Percentiles rank a stretch among this genome's conserved stretches.
These are phyloP conservation scores for Palythoa heliodiscus DNA, from an alignment of 92 coral and sea anemone genomes.

Conservation along the genomic window DNA sequence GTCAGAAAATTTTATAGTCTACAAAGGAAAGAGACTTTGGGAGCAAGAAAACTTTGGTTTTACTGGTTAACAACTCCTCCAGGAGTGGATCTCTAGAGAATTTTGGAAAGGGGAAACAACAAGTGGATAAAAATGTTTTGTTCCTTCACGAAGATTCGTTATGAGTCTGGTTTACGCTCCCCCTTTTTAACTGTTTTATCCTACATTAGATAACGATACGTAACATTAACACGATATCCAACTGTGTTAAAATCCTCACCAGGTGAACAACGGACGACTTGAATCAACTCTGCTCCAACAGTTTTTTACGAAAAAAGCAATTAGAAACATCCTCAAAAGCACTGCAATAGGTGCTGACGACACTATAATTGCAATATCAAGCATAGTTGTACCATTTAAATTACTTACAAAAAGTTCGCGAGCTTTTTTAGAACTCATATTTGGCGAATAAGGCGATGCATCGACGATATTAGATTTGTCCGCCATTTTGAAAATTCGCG, in stretches of 20 bases:
- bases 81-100: no score
- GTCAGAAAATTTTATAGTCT: no score
- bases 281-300: background rate
- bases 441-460: background rate
- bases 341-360: conserved; percentile 78
- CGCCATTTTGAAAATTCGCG: conserved; percentile 66
- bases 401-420: conserved; percentile 88
- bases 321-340: conserved; percentile 69
- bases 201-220: background rate
- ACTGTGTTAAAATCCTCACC: background rate
- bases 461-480: conserved; percentile 34
- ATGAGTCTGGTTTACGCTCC: no score
- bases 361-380: conserved; percentile 68
- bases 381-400: conserved; percentile 83
- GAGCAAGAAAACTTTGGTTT: no score
- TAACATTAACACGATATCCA: background rate
- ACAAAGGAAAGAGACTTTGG: no score
- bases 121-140: no score
- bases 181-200: background rate
- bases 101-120: no score
- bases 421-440: conserved; percentile 64
- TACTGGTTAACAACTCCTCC: no score
- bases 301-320: background rate
- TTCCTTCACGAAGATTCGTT: no score
- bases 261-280: conserved; percentile 5